Evolutionary conservation across 1,140 invertebrate genomes (phyloP).

Genomic region (Ceratosolen solmsi): DNA sequence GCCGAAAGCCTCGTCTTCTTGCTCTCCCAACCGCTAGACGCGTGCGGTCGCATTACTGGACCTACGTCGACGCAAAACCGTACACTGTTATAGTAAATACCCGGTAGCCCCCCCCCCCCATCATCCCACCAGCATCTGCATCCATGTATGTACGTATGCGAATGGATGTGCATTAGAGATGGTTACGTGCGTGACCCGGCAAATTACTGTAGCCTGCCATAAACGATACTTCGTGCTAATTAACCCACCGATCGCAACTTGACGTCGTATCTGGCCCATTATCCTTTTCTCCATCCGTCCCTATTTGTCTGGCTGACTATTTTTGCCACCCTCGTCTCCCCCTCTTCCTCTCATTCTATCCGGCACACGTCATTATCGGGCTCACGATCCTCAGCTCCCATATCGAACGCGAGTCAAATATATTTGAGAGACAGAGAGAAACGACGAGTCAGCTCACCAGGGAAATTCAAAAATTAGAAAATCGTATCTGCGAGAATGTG

Average conservation of each 20-base stretch:
- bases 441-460: neutral
- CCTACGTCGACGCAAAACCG: conserved; percentile 58
- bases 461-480: conserved; percentile 16
- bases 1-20: conserved; percentile 54
- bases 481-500: conserved; percentile 16
- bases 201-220: conserved; percentile 56
- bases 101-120: conserved; percentile 7
- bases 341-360: neutral
- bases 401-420: neutral
- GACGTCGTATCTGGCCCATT: neutral
- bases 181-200: conserved; percentile 51
- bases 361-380: neutral
- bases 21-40: conserved; percentile 40
- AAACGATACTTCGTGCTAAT: conserved; percentile 58
- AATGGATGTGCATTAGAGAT: neutral
- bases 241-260: conserved; percentile 34
- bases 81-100: conserved; percentile 61
- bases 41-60: conserved; percentile 58
- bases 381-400: neutral
- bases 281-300: neutral
- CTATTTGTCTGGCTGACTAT: neutral
- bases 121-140: neutral
- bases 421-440: neutral
- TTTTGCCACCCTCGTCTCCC: neutral
- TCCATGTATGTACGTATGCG: neutral